These are phyloP conservation scores for Gymnoscopelus braueri DNA, from an alignment of 2,797 vertebrate species.

Conservation along the genomic window DNA sequence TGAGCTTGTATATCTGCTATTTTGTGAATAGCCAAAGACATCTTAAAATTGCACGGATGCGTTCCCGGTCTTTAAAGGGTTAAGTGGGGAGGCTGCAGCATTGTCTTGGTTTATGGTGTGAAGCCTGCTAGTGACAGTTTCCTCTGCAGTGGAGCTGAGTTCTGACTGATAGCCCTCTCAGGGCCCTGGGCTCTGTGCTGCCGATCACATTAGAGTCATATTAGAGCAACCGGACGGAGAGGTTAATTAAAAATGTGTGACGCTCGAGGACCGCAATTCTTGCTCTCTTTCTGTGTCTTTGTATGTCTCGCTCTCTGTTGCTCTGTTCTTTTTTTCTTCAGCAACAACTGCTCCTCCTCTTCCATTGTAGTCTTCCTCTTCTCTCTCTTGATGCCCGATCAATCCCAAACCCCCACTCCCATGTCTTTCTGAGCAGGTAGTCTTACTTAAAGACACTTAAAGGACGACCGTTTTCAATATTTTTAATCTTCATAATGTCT, in stretches of 20 bases:
- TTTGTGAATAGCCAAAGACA: too few relatives aligned
- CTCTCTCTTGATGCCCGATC: too few relatives aligned
- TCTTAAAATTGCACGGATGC: too few relatives aligned
- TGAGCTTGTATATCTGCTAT: too few relatives aligned
- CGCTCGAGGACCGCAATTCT: constrained; percentile 24
- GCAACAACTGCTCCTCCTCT: neutral
- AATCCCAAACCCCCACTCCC: too few relatives aligned
- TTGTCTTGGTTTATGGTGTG: constrained; percentile 39
- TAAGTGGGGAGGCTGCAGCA: neutral
- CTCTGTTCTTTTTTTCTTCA: constrained; percentile 3
- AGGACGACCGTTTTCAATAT: too few relatives aligned
- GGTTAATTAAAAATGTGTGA: constrained; percentile 73
- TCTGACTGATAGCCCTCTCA: constrained; percentile 71
- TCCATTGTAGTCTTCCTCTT: too few relatives aligned
- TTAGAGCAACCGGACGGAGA: constrained; percentile 61
- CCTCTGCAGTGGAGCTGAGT: constrained; percentile 53
- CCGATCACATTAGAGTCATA: constrained; percentile 71
- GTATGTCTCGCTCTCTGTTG: constrained; percentile 1
- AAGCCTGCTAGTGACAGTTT: constrained; percentile 51
- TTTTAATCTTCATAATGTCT: too few relatives aligned
- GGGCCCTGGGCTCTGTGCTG: constrained; percentile 56
- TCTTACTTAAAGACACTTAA: too few relatives aligned
- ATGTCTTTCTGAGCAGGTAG: too few relatives aligned
- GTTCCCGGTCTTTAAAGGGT: too few relatives aligned
- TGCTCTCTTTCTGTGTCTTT: constrained; percentile 27